Conservation (phyloP, 2,113 vertebrate genomes). For the Tenebrosternarchus preto region DNA sequence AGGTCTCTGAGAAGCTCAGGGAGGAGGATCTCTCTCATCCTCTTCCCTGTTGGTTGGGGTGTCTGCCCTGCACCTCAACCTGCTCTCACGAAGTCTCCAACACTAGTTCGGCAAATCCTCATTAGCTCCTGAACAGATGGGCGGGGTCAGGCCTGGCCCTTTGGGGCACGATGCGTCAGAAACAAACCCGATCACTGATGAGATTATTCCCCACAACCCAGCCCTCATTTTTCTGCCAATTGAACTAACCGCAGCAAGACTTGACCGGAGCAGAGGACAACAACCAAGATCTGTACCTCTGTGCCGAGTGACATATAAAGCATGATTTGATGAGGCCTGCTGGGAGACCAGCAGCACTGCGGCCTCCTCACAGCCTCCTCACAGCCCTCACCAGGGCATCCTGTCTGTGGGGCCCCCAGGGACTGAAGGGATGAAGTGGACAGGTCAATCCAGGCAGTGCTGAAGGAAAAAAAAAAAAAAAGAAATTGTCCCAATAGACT, state of each 20-base stretch:
- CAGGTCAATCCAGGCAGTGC: too few species aligned
- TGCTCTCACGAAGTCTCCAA: not conserved
- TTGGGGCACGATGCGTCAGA: not conserved
- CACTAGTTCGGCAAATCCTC: not conserved
- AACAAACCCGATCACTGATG: not conserved
- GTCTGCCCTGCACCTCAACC: not conserved
- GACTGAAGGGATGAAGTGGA: too few species aligned
- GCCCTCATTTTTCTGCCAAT: too few species aligned
- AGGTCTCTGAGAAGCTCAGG: conserved; percentile 41
- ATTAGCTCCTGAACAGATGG: not conserved
- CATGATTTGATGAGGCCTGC: not conserved
- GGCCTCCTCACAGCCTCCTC: not conserved
- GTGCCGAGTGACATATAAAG: not conserved
- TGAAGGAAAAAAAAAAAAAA: not conserved
- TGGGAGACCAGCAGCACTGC: not conserved
- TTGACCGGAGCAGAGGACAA: too few species aligned
- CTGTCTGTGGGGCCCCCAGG: too few species aligned
- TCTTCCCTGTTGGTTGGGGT: not conserved
- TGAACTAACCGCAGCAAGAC: too few species aligned
- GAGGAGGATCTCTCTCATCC: conserved; percentile 28
- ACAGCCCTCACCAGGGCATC: not conserved
- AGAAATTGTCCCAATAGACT: not conserved
- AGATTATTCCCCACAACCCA: not conserved
- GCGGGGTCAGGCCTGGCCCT: not conserved
- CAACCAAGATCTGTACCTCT: too few species aligned